These are phyloP conservation scores for Torymus texanus DNA, from an alignment of 2,888 invertebrate species.

Conservation along the genomic window DNA sequence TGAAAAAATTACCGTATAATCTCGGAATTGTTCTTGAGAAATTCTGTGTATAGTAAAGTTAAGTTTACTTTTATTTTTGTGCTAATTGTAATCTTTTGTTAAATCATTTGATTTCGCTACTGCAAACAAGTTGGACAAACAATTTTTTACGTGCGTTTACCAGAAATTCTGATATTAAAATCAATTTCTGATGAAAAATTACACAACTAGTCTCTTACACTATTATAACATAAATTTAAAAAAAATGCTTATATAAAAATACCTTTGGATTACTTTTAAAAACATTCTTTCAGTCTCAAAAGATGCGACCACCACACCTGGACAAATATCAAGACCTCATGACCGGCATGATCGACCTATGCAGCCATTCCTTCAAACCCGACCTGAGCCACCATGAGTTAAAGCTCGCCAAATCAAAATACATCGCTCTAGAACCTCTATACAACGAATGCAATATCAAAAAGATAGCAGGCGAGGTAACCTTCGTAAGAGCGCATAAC, in stretches of 20 bases:
- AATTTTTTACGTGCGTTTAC: background rate
- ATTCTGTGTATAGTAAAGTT: too few species aligned
- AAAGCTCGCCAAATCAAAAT: slow-evolving; percentile 27
- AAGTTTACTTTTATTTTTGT: too few species aligned
- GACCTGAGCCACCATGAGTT: slow-evolving; percentile 23
- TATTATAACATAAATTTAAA: too few species aligned
- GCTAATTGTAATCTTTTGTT: too few species aligned
- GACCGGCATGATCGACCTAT: slow-evolving; percentile 4
- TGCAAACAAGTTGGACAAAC: too few species aligned
- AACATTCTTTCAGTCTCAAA: slow-evolving; percentile 37
- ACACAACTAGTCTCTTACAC: too few species aligned
- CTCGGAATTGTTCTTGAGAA: too few species aligned
- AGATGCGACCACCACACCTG: background rate
- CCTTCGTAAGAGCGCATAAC: background rate
- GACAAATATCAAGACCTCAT: slow-evolving; percentile 21
- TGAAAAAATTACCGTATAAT: too few species aligned
- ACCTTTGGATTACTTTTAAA: too few species aligned
- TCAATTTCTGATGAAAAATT: background rate
- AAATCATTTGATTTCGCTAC: too few species aligned
- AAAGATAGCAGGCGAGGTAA: slow-evolving; percentile 21
- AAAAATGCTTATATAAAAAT: too few species aligned
- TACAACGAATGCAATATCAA: slow-evolving; percentile 45
- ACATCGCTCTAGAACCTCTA: background rate
- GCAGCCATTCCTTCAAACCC: background rate
- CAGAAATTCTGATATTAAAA: background rate